Percentiles rank a stretch among this genome's conserved stretches.
phyloP scores from a whole-genome alignment of 2,797 vertebrate species.

The Synaphobranchus kaupii region DNA sequence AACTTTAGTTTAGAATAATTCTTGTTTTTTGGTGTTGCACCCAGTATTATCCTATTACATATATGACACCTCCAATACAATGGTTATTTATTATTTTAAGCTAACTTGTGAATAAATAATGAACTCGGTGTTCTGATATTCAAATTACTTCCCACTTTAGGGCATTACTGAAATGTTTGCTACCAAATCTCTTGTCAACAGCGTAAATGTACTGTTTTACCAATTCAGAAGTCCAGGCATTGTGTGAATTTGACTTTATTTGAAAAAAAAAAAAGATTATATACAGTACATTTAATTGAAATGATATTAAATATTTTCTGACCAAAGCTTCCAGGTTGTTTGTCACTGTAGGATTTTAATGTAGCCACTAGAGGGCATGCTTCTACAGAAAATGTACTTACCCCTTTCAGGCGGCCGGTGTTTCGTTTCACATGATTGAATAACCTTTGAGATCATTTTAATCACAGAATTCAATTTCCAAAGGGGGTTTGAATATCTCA shows the following conservation, averaged over 20 bases:
- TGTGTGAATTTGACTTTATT: not conserved
- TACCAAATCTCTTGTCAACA: not conserved
- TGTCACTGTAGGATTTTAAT: conserved; percentile 14
- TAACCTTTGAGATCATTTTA: not conserved
- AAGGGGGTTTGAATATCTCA: conserved; percentile 24
- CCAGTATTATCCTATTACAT: not conserved
- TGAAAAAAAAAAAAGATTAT: not conserved
- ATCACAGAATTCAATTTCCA: not conserved
- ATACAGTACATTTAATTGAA: not conserved
- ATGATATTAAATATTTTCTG: not conserved
- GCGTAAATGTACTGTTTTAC: not conserved
- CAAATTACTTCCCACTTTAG: not conserved
- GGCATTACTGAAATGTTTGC: not conserved
- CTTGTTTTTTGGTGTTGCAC: not conserved
- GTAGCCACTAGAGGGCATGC: conserved; percentile 38
- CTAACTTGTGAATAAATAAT: not conserved
- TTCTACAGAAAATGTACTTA: not conserved
- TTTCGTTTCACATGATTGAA: not conserved
- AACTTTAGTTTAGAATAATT: not conserved
- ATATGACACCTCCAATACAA: not conserved
- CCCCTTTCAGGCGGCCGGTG: not conserved
- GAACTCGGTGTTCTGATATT: not conserved
- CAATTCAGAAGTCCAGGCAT: not conserved
- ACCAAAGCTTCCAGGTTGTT: too few relatives aligned
- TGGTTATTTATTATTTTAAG: not conserved